A percentile compares a stretch with the other conserved stretches of the same genome.
Evolutionary conservation across 1,140 invertebrate genomes (phyloP).

Genomic region (Lucilia sericata): DNA sequence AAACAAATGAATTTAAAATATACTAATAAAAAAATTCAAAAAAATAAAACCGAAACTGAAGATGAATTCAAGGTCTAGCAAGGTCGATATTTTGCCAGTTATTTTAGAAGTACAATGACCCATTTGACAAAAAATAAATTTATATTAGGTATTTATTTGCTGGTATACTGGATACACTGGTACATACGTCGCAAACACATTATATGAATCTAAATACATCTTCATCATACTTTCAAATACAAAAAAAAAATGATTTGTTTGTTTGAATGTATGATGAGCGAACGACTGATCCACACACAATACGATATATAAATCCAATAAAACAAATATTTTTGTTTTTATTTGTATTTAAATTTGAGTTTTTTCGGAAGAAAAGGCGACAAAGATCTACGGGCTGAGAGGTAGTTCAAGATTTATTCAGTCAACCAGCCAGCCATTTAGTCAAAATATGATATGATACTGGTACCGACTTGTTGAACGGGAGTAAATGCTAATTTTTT

Average conservation of each 20-base stretch:
- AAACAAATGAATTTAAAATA: slow-evolving; percentile 38
- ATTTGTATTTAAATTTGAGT: no score
- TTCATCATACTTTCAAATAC: no score
- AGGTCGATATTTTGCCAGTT: slow-evolving; percentile 60
- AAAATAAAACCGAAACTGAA: neutral
- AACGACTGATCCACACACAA: no score
- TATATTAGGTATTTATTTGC: neutral
- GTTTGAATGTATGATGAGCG: no score
- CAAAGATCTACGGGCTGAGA: no score
- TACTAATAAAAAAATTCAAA: neutral
- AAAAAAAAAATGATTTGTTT: no score
- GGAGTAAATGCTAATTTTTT: neutral
- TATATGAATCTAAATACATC: no score
- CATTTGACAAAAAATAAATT: slow-evolving; percentile 49
- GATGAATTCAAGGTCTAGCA: slow-evolving; percentile 60
- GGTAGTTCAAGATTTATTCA: no score
- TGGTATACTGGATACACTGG: neutral
- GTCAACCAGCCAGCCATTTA: neutral
- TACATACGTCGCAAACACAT: neutral
- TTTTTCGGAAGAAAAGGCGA: no score
- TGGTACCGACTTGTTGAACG: neutral
- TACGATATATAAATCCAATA: neutral
- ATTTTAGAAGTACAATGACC: slow-evolving; percentile 59
- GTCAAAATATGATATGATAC: neutral
- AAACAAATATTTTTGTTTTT: neutral